Base-by-base conservation (phyloP, 1,140 invertebrate species). In the Ceratoteleas bidentatus region DNA sequence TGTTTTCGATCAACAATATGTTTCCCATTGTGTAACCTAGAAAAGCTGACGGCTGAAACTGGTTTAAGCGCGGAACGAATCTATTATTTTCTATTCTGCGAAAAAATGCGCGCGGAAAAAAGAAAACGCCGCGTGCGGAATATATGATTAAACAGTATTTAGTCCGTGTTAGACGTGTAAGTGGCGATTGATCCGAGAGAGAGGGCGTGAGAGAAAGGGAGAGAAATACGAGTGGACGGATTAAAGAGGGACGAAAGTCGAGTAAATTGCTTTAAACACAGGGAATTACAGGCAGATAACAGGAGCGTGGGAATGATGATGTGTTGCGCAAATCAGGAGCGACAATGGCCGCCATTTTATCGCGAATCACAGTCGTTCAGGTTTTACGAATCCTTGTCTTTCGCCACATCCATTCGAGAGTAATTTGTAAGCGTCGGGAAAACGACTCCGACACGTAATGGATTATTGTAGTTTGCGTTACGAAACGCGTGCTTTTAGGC, bases 21-120 rank as follows among this genome's bases (percentile, higher is more conserved):
- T 61, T 74, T 74, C 64, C 52, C 77, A 80, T 62, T 80, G 69
- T 74, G 62, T 58, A 80, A 74, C 77, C 77, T 62, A 80, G 77
- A 80, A 80, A 73, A 68, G 8, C 9, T 34, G 40, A 57, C 62
- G 62, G 66, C 68, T 11, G 49, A 64, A 66, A 80, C 77, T 80
- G 69, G 77, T 73, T 68, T 80, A 73, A 47, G 13, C 14, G 43
- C 49, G 45, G 74, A 69, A 62, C 57, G 62, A 68, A 76, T 68
- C 56, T 56, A 43, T 57, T 77, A 61, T 77, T 64, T 77, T 75
- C 72, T 75, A 77, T 49, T 72, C 34, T 52, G 43, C 45, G 68
- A 83, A 79, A 64, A 78, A 83, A 64, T 69, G 54, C 32, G 34
- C 33, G 76, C n/a, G 45, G 54, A 49, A 65, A 70, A 62, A 61